These are phyloP conservation scores for Pseudotriccus pelzelni DNA, from an alignment of 2,797 vertebrate species.

Conservation along the genomic window DNA sequence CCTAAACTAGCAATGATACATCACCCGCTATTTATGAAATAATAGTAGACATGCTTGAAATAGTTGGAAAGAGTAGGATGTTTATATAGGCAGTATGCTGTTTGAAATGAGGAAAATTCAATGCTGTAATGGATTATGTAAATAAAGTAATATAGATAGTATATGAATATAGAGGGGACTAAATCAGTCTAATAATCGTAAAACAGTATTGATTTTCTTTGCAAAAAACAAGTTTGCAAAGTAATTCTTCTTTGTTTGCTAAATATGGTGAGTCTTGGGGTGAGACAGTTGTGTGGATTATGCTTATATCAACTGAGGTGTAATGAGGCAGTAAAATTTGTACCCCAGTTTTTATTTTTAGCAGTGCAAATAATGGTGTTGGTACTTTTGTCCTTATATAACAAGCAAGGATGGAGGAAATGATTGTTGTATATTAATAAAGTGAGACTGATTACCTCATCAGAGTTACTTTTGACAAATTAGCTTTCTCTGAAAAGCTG, in stretches of 20 bases:
- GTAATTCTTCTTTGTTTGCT: neutral
- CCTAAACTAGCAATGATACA: neutral
- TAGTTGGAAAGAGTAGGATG: neutral
- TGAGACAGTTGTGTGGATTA: neutral
- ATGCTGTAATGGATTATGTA: neutral
- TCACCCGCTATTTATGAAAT: neutral
- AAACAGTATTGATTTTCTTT: neutral
- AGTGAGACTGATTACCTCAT: neutral
- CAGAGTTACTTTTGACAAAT: neutral
- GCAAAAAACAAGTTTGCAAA: neutral
- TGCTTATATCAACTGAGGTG: neutral
- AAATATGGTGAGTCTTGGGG: neutral
- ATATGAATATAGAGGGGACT: neutral
- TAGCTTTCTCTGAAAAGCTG: neutral
- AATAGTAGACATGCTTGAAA: neutral
- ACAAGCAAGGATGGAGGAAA: neutral
- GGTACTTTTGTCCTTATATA: neutral
- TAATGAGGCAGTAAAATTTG: neutral
- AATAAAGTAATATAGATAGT: neutral
- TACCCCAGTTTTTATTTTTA: neutral
- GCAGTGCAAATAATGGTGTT: fast-evolving
- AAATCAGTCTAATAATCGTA: neutral
- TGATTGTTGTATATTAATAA: neutral
- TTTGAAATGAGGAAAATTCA: neutral
- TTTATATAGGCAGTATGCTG: neutral